Evolutionary conservation across 1,140 invertebrate species (phyloP).

Genomic region (Cyrtorhinus lividipennis): DNA sequence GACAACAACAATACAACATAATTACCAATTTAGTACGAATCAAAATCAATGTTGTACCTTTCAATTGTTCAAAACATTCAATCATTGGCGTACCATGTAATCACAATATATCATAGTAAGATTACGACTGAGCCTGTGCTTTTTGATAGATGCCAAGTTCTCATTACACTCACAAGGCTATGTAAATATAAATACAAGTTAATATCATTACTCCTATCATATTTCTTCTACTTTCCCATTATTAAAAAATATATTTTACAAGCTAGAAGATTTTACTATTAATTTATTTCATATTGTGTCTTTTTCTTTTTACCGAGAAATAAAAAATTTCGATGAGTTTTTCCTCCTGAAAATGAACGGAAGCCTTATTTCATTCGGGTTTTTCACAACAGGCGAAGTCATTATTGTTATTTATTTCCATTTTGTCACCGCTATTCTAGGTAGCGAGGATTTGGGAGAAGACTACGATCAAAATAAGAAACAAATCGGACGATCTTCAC

Average conservation of each 20-base stretch:
- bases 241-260: slow-evolving; percentile 10
- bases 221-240: slow-evolving; percentile 5
- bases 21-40: neutral
- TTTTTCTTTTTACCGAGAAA: neutral
- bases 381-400: too few species aligned
- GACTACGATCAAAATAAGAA: neutral
- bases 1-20: slow-evolving; percentile 8
- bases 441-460: too few species aligned
- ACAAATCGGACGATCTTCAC: neutral
- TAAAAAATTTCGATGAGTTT: neutral
- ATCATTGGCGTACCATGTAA: slow-evolving; percentile 1
- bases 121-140: neutral
- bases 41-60: slow-evolving; percentile 6
- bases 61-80: neutral
- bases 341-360: neutral
- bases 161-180: neutral
- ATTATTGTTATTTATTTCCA: too few species aligned
- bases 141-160: neutral
- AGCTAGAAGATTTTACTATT: neutral
- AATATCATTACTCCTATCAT: slow-evolving; percentile 7
- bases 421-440: too few species aligned
- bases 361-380: neutral
- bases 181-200: neutral
- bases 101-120: slow-evolving; percentile 1
- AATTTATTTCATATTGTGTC: neutral